Conservation (phyloP, 2,888 invertebrate species). For the Conomelus anceps region DNA sequence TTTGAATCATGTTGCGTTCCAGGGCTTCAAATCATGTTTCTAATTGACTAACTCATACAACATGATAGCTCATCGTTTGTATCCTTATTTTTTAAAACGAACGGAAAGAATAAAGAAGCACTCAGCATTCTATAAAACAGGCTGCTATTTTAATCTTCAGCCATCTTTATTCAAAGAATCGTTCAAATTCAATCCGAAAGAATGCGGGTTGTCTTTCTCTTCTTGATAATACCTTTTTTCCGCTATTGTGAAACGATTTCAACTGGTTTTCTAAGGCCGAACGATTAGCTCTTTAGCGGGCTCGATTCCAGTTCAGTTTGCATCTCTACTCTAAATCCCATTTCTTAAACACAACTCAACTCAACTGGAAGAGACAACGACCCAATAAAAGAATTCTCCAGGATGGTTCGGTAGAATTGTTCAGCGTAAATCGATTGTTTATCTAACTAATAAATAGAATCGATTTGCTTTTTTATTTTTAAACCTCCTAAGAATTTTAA, state of each 20-base stretch:
- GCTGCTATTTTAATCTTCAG: neutral
- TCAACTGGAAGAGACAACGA: neutral
- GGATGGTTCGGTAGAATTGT: neutral
- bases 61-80: too few species aligned
- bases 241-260: neutral
- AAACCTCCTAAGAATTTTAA: neutral
- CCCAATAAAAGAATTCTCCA: neutral
- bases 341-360: neutral
- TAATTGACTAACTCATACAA: too few species aligned
- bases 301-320: neutral
- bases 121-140: neutral
- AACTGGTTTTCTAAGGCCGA: neutral
- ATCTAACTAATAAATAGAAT: neutral
- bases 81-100: too few species aligned
- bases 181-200: neutral
- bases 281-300: neutral
- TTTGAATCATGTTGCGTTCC: too few species aligned
- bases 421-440: neutral
- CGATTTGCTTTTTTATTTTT: neutral
- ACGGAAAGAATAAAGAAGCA: neutral
- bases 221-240: neutral
- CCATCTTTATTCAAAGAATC: slow-evolving; percentile 34
- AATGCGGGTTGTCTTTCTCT: neutral
- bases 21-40: too few species aligned
- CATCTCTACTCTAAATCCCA: neutral